Evolutionary conservation across 2,888 invertebrate genomes (phyloP).

Genomic region (Dinocampus coccinellae): DNA sequence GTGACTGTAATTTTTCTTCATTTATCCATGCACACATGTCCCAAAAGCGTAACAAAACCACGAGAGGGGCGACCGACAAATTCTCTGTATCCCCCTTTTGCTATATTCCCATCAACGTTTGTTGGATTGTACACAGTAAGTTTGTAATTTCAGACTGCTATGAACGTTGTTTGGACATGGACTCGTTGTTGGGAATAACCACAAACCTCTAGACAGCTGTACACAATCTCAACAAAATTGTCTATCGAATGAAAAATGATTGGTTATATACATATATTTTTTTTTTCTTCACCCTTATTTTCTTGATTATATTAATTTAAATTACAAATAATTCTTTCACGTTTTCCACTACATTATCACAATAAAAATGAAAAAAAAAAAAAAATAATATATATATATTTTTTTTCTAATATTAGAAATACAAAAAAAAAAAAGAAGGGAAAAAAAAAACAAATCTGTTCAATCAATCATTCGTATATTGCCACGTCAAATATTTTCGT

Average conservation of each 20-base stretch:
- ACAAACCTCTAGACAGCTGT: constrained; percentile 30
- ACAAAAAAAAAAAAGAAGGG: too few species aligned
- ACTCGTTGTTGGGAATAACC: constrained; percentile 43
- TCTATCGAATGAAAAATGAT: constrained; percentile 37
- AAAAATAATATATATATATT: too few species aligned
- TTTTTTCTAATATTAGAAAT: too few species aligned
- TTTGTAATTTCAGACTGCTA: constrained; percentile 42
- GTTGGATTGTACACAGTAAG: constrained; percentile 31
- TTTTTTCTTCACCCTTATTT: too few species aligned
- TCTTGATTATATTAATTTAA: constrained; percentile 40
- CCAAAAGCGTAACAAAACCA: constrained; percentile 1
- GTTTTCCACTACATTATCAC: too few species aligned
- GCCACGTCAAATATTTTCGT: constrained; percentile 36
- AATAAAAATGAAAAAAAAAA: too few species aligned
- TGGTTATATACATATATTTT: too few species aligned
- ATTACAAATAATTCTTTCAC: too few species aligned
- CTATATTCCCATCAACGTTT: constrained; percentile 36
- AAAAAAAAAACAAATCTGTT: neutral
- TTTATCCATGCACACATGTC: constrained; percentile 14
- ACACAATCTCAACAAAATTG: neutral
- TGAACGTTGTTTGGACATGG: constrained; percentile 21
- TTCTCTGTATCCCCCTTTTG: constrained; percentile 8
- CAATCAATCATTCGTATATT: constrained; percentile 6
- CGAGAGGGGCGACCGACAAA: neutral
- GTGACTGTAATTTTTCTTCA: constrained; percentile 15